Evolutionary conservation across 2,113 vertebrate genomes (phyloP).

Genomic region (Myocastor coypus): DNA sequence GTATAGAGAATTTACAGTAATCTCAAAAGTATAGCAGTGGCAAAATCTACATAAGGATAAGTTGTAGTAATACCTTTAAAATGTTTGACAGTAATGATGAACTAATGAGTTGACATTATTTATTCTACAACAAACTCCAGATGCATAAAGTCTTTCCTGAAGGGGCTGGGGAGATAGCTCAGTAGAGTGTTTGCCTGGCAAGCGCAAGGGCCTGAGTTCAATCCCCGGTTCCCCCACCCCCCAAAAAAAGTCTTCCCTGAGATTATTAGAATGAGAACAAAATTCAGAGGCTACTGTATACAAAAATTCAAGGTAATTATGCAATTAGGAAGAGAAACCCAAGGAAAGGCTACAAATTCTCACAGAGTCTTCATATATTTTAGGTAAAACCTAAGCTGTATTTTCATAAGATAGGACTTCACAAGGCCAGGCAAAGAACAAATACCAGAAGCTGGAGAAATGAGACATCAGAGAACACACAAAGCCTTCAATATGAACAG

Average conservation of each 20-base stretch:
- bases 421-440: not conserved
- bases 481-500: not conserved
- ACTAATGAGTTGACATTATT: slow-evolving; percentile 5
- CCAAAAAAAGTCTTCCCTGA: not conserved
- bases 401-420: not conserved
- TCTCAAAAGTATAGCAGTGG: not conserved
- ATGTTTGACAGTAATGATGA: not conserved
- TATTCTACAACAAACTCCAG: not conserved
- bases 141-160: too few relatives aligned
- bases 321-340: not conserved
- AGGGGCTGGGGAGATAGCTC: too few relatives aligned
- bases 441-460: not conserved
- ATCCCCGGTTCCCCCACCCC: too few relatives aligned
- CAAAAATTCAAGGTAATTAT: not conserved
- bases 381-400: not conserved
- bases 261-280: not conserved
- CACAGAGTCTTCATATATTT: not conserved
- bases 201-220: too few relatives aligned
- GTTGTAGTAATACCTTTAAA: not conserved
- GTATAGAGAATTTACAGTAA: not conserved
- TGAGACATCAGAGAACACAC: not conserved
- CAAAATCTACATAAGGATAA: not conserved
- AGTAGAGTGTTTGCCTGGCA: too few relatives aligned
- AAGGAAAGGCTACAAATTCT: not conserved
- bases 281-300: not conserved